Base-by-base conservation (phyloP, 1,140 invertebrate genomes). In the Sinella curviseta region DNA sequence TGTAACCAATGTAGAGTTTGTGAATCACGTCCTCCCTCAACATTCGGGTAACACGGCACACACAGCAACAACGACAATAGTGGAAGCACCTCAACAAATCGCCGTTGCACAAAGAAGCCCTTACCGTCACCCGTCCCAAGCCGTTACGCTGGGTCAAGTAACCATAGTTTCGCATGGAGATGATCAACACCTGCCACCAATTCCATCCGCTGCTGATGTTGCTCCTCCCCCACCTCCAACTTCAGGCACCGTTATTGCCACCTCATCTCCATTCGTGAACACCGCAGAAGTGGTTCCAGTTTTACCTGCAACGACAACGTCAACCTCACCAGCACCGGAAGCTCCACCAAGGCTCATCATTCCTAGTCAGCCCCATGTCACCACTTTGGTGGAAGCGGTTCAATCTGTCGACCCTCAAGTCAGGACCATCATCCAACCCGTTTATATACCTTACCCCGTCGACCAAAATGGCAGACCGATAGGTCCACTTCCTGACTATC, bases 301-400 rank as follows among this genome's bases (percentile, higher is more conserved):
- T 3, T 8, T 30, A 30, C 65, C 65, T 31, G 28, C 65, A 4
- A 60, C 55, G 12, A 17, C 55, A 8, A 60, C 55, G 4, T 60
- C 55, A 60, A 14, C 14, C 4, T 14, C 55, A 8, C n/a, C 55
- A 60, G 14, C 55, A 17, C 12, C 55, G 4, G n/a, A 3, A 60
- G 4, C 65, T 4, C 30, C 65, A 2, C 65, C 65, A 30, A 70
- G 31, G 65, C 26, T 70, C 31, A 70, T 70, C 12, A 70, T 70
- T 14, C 65, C 65, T 12, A 70, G 31, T n/a, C 65, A 70, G n/a
- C 65, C 65, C 4, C 65, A 70, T 70, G 65, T 70, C 8, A 70
- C 26, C 2, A 70, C 65, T 31, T 33, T 70, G 31, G 65, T 4
- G 24, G 28, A 33, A 31, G 12, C 65, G 4, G 65, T 70, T 4